Evolutionary conservation across 2,113 vertebrate species (phyloP).

Genomic region (Mormoops blainvillei): DNA sequence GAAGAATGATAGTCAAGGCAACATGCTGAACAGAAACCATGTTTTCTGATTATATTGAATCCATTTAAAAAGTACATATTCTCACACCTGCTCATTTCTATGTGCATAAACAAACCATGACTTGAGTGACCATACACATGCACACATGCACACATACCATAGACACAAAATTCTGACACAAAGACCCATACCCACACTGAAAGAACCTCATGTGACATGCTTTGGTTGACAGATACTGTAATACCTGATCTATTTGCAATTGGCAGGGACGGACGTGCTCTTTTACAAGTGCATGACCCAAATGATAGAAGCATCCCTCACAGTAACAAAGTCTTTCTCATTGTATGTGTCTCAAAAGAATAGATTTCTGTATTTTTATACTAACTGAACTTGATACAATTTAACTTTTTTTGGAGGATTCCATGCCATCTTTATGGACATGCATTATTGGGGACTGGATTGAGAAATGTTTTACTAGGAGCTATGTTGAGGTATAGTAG

Average conservation of each 20-base stretch:
- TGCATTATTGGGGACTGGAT: neutral
- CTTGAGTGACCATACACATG: neutral
- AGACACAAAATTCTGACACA: neutral
- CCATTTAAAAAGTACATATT: neutral
- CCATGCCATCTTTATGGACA: neutral
- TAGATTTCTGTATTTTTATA: neutral
- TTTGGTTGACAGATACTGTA: neutral
- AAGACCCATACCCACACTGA: neutral
- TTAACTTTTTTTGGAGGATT: slow-evolving; percentile 12
- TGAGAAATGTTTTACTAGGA: neutral
- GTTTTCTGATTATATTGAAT: neutral
- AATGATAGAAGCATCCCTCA: neutral
- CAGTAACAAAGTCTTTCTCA: neutral
- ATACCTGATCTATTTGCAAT: neutral
- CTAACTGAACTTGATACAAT: neutral
- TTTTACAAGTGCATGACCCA: neutral
- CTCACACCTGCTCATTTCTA: neutral
- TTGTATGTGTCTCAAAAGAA: neutral
- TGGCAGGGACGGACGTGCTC: neutral
- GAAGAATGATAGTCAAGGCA: neutral
- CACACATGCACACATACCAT: neutral
- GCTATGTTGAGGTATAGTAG: neutral
- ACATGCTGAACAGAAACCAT: neutral
- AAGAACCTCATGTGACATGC: neutral
- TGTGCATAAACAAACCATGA: neutral